Evolutionary conservation across 1,140 invertebrate genomes (phyloP), one percentile per base, ranked within the genome.

Genomic region (Ceratina australensis): DNA sequence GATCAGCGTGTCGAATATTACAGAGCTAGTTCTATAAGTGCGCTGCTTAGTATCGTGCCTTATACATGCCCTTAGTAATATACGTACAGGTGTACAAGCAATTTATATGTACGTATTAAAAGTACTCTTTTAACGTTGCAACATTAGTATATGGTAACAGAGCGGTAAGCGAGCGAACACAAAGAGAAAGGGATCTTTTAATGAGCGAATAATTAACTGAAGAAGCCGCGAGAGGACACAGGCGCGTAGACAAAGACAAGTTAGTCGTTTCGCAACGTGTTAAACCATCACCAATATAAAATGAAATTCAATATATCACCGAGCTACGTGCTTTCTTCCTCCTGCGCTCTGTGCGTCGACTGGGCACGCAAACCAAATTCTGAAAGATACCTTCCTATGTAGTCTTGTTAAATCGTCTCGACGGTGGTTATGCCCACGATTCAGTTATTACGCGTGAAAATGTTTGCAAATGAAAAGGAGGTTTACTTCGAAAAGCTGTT

Each of bases 331-430:
- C 85, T 85, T 91, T 91, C 82, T 81, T 88, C 87, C 74, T 88
- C 79, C 83, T 84, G 84, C 77, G 88, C 81, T 87, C 86, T 87
- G 86, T 82, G 83, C 87, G 78, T 24, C 64, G 87, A 12, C 78
- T 86, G 85, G 84, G 86, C 86, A 89, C 86, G 81, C 84, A 88
- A 88, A 90, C 84, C 78, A 90, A 87, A 85, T 84, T 92, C 91
- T 92, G 91, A 92, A 92, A 92, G 86, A 90, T 66, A 89, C 80
- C 82, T 84, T 80, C 81, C 75, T 88, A 84, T 77, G 66, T 71
- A 77, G 18, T 61, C 24, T 54, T 16, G 24, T 24, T 33, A 57
- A 0, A 75, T 52, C 16, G 22, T 28, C n/a, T 42, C 15, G 4
- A 69, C 50, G 33, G 8, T 7, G 18, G 16, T 59, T 28, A 49